Conservation (phyloP, 35 echinoderm and acorn worm genomes). For the Holothuria glaberrima region DNA sequence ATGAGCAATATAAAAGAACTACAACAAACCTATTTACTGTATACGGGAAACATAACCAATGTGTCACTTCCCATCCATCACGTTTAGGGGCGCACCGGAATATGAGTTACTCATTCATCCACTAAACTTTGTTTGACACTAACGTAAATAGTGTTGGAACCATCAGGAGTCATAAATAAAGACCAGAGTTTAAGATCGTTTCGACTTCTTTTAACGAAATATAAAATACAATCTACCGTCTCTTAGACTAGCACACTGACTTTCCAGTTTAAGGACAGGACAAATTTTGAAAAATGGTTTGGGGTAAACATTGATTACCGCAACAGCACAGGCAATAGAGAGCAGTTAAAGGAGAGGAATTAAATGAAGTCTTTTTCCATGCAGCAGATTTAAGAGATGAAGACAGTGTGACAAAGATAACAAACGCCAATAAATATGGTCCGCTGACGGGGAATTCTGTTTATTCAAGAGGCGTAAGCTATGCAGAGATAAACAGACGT, state of each 20-base stretch:
- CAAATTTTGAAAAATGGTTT: conserved; percentile 35
- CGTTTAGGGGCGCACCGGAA: background rate
- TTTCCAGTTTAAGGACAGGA: too few species aligned
- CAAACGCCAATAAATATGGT: conserved; percentile 36
- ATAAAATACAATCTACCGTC: too few species aligned
- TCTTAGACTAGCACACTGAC: too few species aligned
- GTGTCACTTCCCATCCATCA: background rate
- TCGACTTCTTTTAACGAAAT: too few species aligned
- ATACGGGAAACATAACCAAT: too few species aligned
- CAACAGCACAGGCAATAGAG: background rate
- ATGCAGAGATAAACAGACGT: conserved; percentile 20
- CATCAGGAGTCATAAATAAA: too few species aligned
- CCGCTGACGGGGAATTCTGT: conserved; percentile 11
- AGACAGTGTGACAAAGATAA: conserved; percentile 26
- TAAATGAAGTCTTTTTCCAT: conserved; percentile 4
- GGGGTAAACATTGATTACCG: conserved; percentile 38
- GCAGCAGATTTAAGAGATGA: background rate
- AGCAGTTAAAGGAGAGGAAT: conserved; percentile 6
- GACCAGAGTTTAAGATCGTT: too few species aligned
- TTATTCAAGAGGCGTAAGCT: conserved; percentile 42
- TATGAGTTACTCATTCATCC: conserved; percentile 40
- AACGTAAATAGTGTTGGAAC: conserved; percentile 32
- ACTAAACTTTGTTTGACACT: conserved; percentile 49
- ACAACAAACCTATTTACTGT: too few species aligned
- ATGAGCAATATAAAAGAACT: too few species aligned